A percentile compares a stretch with the other conserved stretches of the same genome.
These are phyloP conservation scores for Balanococcus diminutus DNA, from an alignment of 2,888 invertebrate species.

Conservation along the genomic window DNA sequence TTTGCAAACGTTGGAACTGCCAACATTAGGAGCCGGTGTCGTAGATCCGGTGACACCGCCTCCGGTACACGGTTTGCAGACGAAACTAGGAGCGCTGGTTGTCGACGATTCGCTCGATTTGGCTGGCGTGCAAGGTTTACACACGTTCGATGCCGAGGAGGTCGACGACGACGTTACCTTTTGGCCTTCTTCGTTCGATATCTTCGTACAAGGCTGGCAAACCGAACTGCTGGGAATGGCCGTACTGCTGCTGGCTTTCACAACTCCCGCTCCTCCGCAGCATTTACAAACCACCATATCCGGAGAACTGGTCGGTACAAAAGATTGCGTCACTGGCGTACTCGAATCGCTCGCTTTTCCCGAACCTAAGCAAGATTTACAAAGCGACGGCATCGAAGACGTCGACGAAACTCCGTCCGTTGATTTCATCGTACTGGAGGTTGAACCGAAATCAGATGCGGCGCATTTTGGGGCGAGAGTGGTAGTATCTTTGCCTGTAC, in stretches of 20 bases:
- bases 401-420: background rate
- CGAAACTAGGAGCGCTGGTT: background rate
- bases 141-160: background rate
- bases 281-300: background rate
- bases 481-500: background rate
- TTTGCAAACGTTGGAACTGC: background rate
- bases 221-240: background rate
- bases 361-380: background rate
- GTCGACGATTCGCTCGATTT: background rate
- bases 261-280: background rate
- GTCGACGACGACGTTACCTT: background rate
- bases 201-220: background rate
- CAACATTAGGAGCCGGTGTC: background rate
- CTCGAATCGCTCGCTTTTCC: background rate
- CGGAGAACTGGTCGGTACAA: background rate
- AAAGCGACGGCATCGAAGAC: background rate
- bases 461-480: background rate
- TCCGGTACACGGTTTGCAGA: background rate
- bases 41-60: too few species aligned
- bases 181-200: background rate
- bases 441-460: background rate
- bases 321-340: background rate
- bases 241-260: background rate
- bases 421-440: background rate
- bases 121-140: background rate